Conservation (phyloP, 2,888 invertebrate genomes). For the Watsonalla cultraria region DNA sequence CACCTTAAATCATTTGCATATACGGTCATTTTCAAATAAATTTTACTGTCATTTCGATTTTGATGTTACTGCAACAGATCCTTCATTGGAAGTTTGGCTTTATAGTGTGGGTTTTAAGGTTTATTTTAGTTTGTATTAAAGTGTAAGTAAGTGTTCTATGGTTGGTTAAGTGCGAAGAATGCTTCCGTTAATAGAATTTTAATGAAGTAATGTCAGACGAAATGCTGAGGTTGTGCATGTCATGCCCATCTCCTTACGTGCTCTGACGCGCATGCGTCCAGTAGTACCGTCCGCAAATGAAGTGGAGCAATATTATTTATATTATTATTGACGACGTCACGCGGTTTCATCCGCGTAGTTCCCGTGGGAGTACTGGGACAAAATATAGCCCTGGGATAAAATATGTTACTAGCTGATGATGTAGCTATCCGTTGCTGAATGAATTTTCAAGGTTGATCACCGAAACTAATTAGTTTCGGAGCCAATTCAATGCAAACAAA, state of each 20-base stretch:
- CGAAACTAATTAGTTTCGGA: no score
- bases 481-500: no score
- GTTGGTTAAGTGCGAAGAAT: constrained; percentile 52
- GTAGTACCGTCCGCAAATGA: constrained; percentile 41
- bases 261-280: constrained; percentile 53
- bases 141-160: constrained; percentile 12
- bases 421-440: no score
- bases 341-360: no score
- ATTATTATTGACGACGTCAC: no score
- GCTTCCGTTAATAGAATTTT: constrained; percentile 78
- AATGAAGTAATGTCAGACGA: constrained; percentile 74
- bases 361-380: no score
- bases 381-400: no score
- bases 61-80: constrained; percentile 7
- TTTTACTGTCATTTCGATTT: background rate
- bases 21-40: constrained; percentile 17
- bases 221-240: constrained; percentile 64
- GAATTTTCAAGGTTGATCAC: no score
- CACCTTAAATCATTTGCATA: constrained; percentile 9
- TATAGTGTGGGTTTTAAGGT: constrained; percentile 7
- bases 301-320: constrained; percentile 28
- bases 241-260: constrained; percentile 74
- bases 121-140: constrained; percentile 18
- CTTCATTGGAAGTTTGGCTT: constrained; percentile 11
- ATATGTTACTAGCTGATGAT: no score